phyloP scores from a whole-genome alignment of 2,113 vertebrate genomes.

The Entomyzon cyanotis region DNA sequence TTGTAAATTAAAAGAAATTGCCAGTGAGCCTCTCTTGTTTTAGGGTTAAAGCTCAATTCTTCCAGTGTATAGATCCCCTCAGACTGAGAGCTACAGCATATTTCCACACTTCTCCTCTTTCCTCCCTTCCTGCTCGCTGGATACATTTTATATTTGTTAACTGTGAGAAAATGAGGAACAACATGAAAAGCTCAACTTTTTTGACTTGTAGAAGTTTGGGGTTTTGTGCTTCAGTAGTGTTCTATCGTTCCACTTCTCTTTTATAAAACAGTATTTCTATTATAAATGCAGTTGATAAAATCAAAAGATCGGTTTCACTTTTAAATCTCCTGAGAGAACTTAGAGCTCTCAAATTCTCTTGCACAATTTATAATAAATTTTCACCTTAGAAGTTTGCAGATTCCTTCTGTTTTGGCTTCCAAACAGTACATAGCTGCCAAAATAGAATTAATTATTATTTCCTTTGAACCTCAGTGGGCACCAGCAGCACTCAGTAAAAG shows the following conservation, averaged over 20 bases:
- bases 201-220: not conserved
- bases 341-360: conserved; percentile 50
- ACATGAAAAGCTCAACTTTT: not conserved
- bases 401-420: conserved; percentile 34
- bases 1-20: not conserved
- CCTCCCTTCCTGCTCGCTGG: not conserved
- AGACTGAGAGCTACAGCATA: rapidly evolving
- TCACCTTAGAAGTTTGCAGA: conserved; percentile 6
- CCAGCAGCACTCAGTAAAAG: not conserved
- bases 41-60: not conserved
- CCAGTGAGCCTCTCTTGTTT: not conserved
- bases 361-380: conserved; percentile 34
- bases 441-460: conserved; percentile 56
- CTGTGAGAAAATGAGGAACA: not conserved
- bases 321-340: conserved; percentile 55
- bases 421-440: conserved; percentile 40
- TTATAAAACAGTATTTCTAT: conserved; percentile 21
- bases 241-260: not conserved
- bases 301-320: conserved; percentile 41
- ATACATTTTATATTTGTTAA: not conserved
- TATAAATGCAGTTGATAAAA: conserved; percentile 38
- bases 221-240: not conserved
- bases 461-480: conserved; percentile 1
- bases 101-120: not conserved
- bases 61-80: not conserved